Evolutionary conservation across 2,888 invertebrate species (phyloP), one percentile per base, ranked within the genome.

Genomic region (Steinernema carpocapsae): DNA sequence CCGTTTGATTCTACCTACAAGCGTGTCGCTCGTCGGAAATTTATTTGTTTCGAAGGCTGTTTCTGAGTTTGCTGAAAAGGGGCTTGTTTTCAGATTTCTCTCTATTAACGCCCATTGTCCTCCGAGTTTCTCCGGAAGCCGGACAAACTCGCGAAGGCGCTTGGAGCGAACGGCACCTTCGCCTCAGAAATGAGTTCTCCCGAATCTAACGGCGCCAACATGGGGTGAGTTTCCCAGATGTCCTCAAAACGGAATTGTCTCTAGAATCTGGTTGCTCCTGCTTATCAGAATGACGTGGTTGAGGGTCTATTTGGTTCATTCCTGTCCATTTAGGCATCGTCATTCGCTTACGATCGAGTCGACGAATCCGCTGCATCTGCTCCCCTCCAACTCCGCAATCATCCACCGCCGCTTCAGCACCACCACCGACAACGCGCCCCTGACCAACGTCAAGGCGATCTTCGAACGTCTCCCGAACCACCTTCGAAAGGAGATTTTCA

Each of bases 261-360:
- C 37, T 19, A 19, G 22, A 4, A 22, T 12, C 22, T 56, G 10
- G 3, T 4, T 7, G 24, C 26, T 56, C 26, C 14, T 22, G 24
- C 29, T 12, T 29, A 12, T 10, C 4, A 37, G 37, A 3, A 3
- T 37, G 37, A 37, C 37, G 3, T 37, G 10, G 37, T 10, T 37
- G 4, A 37, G 37, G 37, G 37, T 37, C 37, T 37, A n/a, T 37
- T 37, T 10, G 37, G 10, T 37, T 37, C 37, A 37, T 37, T 10
- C 37, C 32, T 26, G 6, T 32, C 32, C 32, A n/a, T 80, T 56
- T 76, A 83, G 83, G 29, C 83, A 81, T 70, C 83, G 83, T 56
- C 83, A 83, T 71, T 83, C 83, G 22, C 71, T 83, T 76, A 83
- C 83, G 32, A 83, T 83, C 75, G 83, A 83, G 76, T 64, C 64